Evolutionary conservation across 2,797 vertebrate species (phyloP).

Genomic region (Notoglanidium macrostoma): DNA sequence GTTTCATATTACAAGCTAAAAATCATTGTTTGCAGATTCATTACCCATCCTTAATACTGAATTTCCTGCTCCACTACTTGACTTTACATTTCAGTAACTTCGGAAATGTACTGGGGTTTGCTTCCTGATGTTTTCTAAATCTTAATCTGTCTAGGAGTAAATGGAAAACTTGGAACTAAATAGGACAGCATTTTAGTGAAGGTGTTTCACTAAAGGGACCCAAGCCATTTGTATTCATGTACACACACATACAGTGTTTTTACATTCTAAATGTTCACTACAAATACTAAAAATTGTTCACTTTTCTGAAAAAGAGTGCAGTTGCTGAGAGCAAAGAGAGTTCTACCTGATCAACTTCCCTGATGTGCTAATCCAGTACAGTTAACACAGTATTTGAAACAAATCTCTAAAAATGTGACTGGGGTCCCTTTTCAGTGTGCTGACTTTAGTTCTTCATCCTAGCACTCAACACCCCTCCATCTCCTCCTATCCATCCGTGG

Average conservation of each 20-base stretch:
- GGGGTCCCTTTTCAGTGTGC: conserved; percentile 77
- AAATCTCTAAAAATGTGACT: conserved; percentile 63
- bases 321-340: conserved; percentile 42
- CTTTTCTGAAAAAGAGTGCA: conserved; percentile 27
- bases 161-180: conserved; percentile 44
- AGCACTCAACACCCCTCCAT: conserved; percentile 58
- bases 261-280: background rate
- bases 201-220: conserved; percentile 71
- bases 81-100: conserved; percentile 58
- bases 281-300: background rate
- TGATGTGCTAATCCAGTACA: too few relatives aligned
- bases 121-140: conserved; percentile 52
- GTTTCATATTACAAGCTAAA: conserved; percentile 9
- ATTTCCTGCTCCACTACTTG: conserved; percentile 8
- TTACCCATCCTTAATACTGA: conserved; percentile 26
- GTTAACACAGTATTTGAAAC: background rate
- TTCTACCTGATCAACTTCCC: background rate
- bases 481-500: conserved; percentile 68
- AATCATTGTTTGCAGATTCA: conserved; percentile 26
- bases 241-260: background rate
- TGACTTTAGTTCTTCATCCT: conserved; percentile 72
- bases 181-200: conserved; percentile 63
- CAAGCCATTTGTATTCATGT: conserved; percentile 65
- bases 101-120: conserved; percentile 40
- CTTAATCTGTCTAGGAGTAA: conserved; percentile 61